These are phyloP conservation scores for Remorina albescens DNA, from an alignment of 2,797 vertebrate genomes.

Conservation along the genomic window DNA sequence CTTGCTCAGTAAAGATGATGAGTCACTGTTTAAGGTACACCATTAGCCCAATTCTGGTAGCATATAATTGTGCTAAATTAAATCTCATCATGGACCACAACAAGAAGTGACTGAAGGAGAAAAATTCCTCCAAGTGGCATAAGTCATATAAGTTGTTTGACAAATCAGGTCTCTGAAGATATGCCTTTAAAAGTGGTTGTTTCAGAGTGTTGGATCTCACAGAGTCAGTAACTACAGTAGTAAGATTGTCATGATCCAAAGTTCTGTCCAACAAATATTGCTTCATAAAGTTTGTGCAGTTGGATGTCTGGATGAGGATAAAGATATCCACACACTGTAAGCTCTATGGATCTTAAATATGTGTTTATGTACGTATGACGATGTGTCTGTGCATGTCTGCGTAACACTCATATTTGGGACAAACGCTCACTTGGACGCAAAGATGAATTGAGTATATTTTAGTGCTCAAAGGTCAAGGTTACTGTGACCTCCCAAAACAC, in stretches of 20 bases:
- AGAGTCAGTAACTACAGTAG: background rate
- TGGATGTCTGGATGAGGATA: background rate
- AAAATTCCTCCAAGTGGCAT: conserved; percentile 39
- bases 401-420: too few relatives aligned
- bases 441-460: too few relatives aligned
- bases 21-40: conserved; percentile 38
- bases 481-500: background rate
- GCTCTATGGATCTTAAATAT: too few relatives aligned
- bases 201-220: background rate
- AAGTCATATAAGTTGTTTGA: too few relatives aligned
- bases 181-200: background rate
- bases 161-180: conserved; percentile 5
- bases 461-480: too few relatives aligned
- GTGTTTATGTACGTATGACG: conserved; percentile 6
- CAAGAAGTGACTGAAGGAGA: conserved; percentile 36
- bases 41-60: conserved; percentile 35
- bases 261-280: background rate
- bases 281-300: background rate
- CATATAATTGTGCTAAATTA: conserved; percentile 46
- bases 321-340: background rate
- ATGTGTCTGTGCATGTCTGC: too few relatives aligned
- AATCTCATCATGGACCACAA: conserved; percentile 31
- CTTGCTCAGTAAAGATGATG: conserved; percentile 42
- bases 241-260: background rate
- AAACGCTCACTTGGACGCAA: background rate